Evolutionary conservation across 2,113 vertebrate genomes (phyloP).

Genomic region (Piaya cayana): DNA sequence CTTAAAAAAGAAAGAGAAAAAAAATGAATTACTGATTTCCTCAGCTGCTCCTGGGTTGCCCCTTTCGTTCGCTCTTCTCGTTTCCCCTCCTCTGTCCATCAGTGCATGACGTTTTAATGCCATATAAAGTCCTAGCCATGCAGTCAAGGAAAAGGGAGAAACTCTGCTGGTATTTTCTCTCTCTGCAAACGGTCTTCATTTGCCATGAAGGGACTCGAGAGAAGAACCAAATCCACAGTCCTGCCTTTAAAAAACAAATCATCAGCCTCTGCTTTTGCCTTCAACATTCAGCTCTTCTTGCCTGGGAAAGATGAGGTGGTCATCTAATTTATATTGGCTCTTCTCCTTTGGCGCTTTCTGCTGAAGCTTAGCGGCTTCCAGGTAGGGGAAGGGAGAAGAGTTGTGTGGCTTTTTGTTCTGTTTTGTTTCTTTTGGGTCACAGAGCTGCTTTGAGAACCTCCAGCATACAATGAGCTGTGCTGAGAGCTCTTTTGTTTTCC

Average conservation of each 20-base stretch:
- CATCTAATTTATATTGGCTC: conserved; percentile 52
- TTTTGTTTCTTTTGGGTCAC: neutral
- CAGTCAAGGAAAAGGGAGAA: conserved; percentile 78
- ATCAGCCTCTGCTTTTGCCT: conserved; percentile 69
- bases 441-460: conserved; percentile 59
- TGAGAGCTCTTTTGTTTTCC: conserved; percentile 56
- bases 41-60: conserved; percentile 81
- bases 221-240: conserved; percentile 58
- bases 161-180: conserved; percentile 78
- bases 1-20: conserved; percentile 50
- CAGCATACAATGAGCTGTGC: conserved; percentile 30
- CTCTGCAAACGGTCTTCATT: conserved; percentile 75
- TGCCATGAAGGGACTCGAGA: conserved; percentile 62
- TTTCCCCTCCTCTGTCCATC: conserved; percentile 69
- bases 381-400: conserved; percentile 23
- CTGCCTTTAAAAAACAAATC: conserved; percentile 38
- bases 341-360: conserved; percentile 62
- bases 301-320: conserved; percentile 65
- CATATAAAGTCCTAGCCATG: conserved; percentile 75
- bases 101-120: conserved; percentile 85
- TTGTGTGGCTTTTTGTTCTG: conserved; percentile 14
- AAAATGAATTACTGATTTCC: conserved; percentile 75
- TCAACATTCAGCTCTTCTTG: conserved; percentile 66
- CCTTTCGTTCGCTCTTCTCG: conserved; percentile 62
- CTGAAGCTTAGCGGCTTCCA: conserved; percentile 48